These are phyloP conservation scores for Dascyllus trimaculatus DNA, from an alignment of 2,113 vertebrate genomes.

Conservation along the genomic window DNA sequence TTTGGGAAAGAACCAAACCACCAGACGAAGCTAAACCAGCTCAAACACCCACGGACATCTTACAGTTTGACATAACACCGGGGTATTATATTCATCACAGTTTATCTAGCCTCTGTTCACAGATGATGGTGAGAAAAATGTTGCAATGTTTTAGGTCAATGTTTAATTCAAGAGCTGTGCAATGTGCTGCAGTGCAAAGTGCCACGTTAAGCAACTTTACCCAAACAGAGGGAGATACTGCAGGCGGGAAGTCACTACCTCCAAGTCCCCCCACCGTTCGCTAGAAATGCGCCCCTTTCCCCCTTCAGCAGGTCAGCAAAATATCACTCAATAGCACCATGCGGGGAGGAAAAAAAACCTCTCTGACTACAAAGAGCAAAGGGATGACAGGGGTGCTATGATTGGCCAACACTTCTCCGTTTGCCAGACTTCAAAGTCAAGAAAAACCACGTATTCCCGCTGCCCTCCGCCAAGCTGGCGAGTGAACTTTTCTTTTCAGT, in stretches of 20 bases:
- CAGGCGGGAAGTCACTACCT: constrained; percentile 31
- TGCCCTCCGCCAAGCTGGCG: neutral
- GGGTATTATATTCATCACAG: constrained; percentile 55
- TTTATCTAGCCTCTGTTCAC: constrained; percentile 33
- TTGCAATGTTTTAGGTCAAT: constrained; percentile 28
- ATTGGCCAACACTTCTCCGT: constrained; percentile 35
- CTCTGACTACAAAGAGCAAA: constrained; percentile 32
- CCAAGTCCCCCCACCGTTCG: neutral
- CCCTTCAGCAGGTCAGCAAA: constrained; percentile 13
- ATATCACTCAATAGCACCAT: neutral
- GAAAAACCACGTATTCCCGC: neutral
- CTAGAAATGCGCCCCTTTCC: constrained; percentile 14
- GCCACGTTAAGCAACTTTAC: constrained; percentile 47
- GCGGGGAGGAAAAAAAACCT: constrained; percentile 11
- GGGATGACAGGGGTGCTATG: neutral
- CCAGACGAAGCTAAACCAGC: constrained; percentile 66
- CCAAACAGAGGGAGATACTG: neutral
- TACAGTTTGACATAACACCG: constrained; percentile 53
- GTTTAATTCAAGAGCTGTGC: constrained; percentile 28
- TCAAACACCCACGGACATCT: constrained; percentile 56
- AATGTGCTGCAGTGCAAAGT: constrained; percentile 51
- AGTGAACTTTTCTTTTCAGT: constrained; percentile 34
- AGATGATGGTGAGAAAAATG: constrained; percentile 10
- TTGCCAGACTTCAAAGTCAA: constrained; percentile 63
- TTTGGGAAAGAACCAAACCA: constrained; percentile 53